Conservation (phyloP, 2,888 invertebrate species). For the Pomacea canaliculata region DNA sequence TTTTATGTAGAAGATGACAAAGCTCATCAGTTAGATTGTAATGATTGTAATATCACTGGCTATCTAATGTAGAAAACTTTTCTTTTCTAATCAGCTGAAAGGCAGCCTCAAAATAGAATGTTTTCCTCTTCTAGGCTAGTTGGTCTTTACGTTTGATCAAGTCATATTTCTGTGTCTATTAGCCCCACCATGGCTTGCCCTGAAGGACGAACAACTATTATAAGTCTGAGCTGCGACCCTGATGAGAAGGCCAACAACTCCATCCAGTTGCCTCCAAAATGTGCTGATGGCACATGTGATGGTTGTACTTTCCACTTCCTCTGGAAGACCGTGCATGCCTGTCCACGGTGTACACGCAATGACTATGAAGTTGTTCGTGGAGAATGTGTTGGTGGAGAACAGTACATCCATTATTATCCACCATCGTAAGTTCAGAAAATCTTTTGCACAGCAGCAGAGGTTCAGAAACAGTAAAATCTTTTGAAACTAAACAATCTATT, state of each 20-base stretch:
- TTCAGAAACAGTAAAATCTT: neutral
- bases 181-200: slow-evolving; percentile 72
- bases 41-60: too few relatives aligned
- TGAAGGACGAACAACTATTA: slow-evolving; percentile 73
- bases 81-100: too few relatives aligned
- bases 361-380: slow-evolving; percentile 70
- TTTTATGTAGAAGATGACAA: too few relatives aligned
- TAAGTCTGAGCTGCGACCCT: slow-evolving; percentile 73
- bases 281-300: slow-evolving; percentile 76
- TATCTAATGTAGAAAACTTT: too few relatives aligned
- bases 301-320: slow-evolving; percentile 75
- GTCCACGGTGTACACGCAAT: slow-evolving; percentile 72
- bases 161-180: slow-evolving; percentile 5
- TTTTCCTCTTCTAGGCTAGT: too few relatives aligned
- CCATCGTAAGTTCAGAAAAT: slow-evolving; percentile 43
- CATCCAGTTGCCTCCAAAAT: slow-evolving; percentile 71
- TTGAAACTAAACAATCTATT: neutral
- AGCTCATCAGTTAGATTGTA: too few relatives aligned
- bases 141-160: too few relatives aligned
- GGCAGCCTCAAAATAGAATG: too few relatives aligned
- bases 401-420: slow-evolving; percentile 72
- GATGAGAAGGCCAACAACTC: slow-evolving; percentile 54
- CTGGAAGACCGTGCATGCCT: slow-evolving; percentile 72
- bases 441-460: neutral
- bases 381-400: slow-evolving; percentile 73